These are phyloP conservation scores for Gymnoscelis rufifasciata DNA, from an alignment of 2,888 invertebrate species.

Conservation along the genomic window DNA sequence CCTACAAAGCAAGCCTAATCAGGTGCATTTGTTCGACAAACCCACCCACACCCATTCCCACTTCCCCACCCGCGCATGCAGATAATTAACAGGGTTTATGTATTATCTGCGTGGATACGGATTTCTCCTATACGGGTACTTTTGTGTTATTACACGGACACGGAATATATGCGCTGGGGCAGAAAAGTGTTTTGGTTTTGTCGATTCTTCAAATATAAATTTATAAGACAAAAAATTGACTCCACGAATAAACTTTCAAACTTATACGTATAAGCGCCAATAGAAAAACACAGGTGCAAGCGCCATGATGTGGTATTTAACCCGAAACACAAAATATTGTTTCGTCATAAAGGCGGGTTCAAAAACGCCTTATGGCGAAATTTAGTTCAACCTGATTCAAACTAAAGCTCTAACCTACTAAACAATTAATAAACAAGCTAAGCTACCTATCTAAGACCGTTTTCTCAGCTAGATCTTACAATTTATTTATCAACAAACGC, in stretches of 20 bases:
- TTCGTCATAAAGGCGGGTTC: no score
- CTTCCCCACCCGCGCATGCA: constrained; percentile 39
- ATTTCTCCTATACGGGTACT: background rate
- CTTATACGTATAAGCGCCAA: no score
- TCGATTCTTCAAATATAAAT: no score
- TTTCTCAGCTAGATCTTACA: constrained; percentile 3
- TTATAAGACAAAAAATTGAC: no score
- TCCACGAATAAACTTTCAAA: no score
- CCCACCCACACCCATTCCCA: constrained; percentile 26
- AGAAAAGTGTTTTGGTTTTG: no score
- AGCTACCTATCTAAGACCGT: constrained; percentile 3
- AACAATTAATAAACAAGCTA: background rate
- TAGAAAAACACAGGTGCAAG: no score
- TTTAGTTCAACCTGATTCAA: background rate
- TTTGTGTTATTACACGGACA: no score
- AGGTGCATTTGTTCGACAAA: constrained; percentile 72
- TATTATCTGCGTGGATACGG: background rate
- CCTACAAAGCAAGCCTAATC: constrained; percentile 69
- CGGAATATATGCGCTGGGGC: no score
- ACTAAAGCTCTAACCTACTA: background rate
- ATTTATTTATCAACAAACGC: background rate
- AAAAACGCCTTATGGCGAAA: no score
- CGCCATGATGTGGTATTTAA: no score
- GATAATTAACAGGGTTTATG: constrained; percentile 58
- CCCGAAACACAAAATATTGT: no score